Base-by-base conservation (phyloP, 1,140 invertebrate species). In the Drosophila prosaltans region DNA sequence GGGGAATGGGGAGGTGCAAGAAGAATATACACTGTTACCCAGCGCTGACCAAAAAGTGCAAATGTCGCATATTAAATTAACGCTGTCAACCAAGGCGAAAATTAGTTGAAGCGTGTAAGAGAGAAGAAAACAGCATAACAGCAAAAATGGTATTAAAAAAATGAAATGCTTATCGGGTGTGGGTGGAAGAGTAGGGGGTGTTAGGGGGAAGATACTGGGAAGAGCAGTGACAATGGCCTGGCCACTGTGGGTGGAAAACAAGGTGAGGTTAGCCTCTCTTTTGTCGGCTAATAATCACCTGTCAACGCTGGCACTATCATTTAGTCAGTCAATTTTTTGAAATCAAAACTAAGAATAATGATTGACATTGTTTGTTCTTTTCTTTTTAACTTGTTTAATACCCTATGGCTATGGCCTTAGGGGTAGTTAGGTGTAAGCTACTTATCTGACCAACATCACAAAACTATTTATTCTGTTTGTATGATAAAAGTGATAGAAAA, bases 31-130 rank as follows among this genome's bases (percentile, higher is more conserved):
- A 39, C 36, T 48, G 54, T 61, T 7, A 57, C 32, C 32, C 32
- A 36, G 3, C 6, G 64, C 67, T 74, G 67, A 82, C 69, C 82
- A 76, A 86, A 86, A 86, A 86, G 80, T 86, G 82, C 83, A 88
- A 86, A 80, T 83, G 83, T 88, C 70, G 80, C 83, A 88, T 88
- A 88, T 86, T 88, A 86, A 86, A 86, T 86, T 83, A 86, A 88
- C 83, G 84, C 72, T 68, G 48, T 59, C 73, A 62, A 67, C 48
- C 67, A 41, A 11, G 43, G 10, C 60, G 32, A 32, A 69, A 71
- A 77, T 80, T 80, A 88, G 78, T 73, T 45, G 73, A 69, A 74
- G 76, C 83, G 58, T 82, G 65, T 74, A 76, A 51, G n/a, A 51
- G 24, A 51, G 45, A 51, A 51, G 45, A 51, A 51, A 51, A 51